phyloP scores from a whole-genome alignment of 2,113 vertebrate species.

The Gasterosteus nipponicus region DNA sequence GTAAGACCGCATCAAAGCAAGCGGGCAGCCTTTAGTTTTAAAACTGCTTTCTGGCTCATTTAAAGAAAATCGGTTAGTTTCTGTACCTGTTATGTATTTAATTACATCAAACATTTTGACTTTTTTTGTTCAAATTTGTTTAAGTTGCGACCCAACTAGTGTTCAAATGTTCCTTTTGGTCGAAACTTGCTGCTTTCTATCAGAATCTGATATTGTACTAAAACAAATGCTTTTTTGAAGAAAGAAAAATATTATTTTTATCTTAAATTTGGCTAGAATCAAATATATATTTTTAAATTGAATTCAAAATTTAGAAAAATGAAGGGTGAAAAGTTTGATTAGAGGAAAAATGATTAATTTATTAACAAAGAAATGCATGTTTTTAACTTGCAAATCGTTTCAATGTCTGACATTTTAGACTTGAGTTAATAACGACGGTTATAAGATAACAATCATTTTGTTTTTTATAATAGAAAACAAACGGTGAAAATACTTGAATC shows the following conservation, averaged over 20 bases:
- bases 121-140: neutral
- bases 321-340: too few species aligned
- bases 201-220: neutral
- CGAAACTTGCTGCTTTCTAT: slow-evolving; percentile 33
- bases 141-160: neutral
- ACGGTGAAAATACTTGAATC: neutral
- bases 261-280: neutral
- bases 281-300: neutral
- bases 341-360: too few species aligned
- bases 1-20: neutral
- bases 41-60: neutral
- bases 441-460: too few species aligned
- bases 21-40: neutral
- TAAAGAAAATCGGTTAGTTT: neutral
- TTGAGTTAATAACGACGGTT: too few species aligned
- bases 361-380: too few species aligned
- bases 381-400: too few species aligned
- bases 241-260: neutral
- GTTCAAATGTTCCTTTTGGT: neutral
- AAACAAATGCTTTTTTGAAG: neutral
- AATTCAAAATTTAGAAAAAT: too few species aligned
- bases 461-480: too few species aligned
- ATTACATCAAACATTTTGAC: neutral
- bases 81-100: neutral
- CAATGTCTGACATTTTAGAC: too few species aligned